Evolutionary conservation across 2,113 vertebrate species (phyloP).

Genomic region (Petaurus breviceps): DNA sequence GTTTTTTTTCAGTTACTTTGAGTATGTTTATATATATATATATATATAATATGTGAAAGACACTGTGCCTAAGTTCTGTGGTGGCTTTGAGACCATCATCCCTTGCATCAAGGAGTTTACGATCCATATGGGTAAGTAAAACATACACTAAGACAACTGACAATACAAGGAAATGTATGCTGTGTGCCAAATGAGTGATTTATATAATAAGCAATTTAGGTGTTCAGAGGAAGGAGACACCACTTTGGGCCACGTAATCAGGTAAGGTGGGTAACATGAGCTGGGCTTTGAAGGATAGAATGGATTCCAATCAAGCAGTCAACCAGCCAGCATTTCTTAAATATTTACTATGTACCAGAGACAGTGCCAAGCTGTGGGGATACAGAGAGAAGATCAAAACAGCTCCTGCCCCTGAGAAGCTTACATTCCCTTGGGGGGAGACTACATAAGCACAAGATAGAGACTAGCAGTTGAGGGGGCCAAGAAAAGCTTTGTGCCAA

Average conservation of each 20-base stretch:
- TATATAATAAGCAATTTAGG: not conserved
- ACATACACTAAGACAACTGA: not conserved
- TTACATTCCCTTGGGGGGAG: not conserved
- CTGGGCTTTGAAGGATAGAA: not conserved
- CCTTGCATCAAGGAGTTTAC: not conserved
- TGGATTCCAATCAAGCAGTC: not conserved
- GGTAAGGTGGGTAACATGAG: not conserved
- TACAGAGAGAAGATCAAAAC: not conserved
- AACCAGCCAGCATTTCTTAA: not conserved
- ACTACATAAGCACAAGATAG: not conserved
- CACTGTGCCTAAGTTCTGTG: not conserved
- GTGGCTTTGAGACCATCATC: not conserved
- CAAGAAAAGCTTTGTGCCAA: not conserved
- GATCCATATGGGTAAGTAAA: not conserved
- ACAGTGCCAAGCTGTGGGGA: not conserved
- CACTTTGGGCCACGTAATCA: not conserved
- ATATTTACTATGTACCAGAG: not conserved
- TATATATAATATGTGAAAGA: not conserved
- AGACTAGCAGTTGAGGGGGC: not conserved
- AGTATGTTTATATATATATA: not conserved
- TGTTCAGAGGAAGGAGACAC: not conserved
- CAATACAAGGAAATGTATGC: not conserved
- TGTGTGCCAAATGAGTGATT: not conserved
- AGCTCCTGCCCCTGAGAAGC: not conserved
- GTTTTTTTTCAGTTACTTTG: not conserved